Conservation (phyloP, 2,113 vertebrate species). For the Bolborhynchus lineola region DNA sequence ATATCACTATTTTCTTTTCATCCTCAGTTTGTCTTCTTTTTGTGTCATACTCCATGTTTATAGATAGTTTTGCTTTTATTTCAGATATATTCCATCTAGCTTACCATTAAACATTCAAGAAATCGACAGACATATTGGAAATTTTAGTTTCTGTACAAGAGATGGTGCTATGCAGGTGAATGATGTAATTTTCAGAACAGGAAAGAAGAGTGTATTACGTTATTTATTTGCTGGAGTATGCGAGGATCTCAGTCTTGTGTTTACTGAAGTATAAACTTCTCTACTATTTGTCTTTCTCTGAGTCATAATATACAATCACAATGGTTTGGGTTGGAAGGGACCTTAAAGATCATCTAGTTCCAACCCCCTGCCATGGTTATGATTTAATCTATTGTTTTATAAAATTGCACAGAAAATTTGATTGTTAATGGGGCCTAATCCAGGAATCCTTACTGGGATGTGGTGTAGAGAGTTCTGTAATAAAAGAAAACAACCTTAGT, state of each 20-base stretch:
- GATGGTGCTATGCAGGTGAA: constrained; percentile 72
- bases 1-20: background rate
- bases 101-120: constrained; percentile 76
- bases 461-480: background rate
- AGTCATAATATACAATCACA: background rate
- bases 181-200: background rate
- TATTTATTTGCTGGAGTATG: background rate
- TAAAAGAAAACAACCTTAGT: background rate
- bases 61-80: background rate
- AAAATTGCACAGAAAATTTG: background rate
- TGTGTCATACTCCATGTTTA: background rate
- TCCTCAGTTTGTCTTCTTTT: background rate
- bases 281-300: background rate
- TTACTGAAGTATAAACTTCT: background rate
- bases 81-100: constrained; percentile 71
- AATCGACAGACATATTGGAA: constrained; percentile 74
- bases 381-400: background rate
- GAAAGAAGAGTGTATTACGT: background rate
- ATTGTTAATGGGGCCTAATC: background rate
- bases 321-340: too few relatives aligned
- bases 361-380: too few relatives aligned
- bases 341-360: too few relatives aligned
- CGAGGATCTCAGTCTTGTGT: background rate
- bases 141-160: constrained; percentile 75
- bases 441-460: background rate